A percentile compares a stretch with the other conserved stretches of the same genome.
Evolutionary conservation across 1,140 invertebrate species (phyloP).

Genomic region (Euglossa dilemma): DNA sequence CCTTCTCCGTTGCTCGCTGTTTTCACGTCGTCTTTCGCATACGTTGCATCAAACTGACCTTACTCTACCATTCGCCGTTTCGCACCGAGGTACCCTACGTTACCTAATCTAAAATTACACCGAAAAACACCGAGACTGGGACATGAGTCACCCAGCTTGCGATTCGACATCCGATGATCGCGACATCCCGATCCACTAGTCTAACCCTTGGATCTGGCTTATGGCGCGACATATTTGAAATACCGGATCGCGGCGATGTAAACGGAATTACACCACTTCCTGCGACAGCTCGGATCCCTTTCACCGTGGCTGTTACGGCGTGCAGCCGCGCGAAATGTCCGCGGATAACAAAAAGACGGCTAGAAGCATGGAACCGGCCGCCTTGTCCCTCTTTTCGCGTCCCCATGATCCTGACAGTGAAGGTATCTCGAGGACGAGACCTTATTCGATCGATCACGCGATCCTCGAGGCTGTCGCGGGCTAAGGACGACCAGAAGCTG

Average conservation of each 20-base stretch:
- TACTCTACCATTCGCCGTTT: too few species aligned
- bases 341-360: neutral
- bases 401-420: conserved; percentile 39
- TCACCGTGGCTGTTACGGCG: neutral
- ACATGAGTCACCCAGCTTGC: too few species aligned
- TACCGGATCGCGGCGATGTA: neutral
- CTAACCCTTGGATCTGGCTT: neutral
- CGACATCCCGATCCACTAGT: too few species aligned
- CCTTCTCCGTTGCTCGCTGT: too few species aligned
- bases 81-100: too few species aligned
- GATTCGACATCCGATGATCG: too few species aligned
- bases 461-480: neutral
- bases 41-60: too few species aligned
- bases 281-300: conserved; percentile 28
- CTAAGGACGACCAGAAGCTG: neutral
- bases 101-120: too few species aligned
- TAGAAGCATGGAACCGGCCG: neutral
- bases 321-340: neutral
- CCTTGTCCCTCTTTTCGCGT: conserved; percentile 28
- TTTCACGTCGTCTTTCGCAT: too few species aligned
- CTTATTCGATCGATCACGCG: conserved; percentile 43
- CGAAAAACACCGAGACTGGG: too few species aligned
- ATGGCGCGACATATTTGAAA: neutral
- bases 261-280: conserved; percentile 35
- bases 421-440: conserved; percentile 35